Percentiles rank a stretch among this genome's conserved stretches.
Evolutionary conservation across 1,140 invertebrate genomes (phyloP).

Genomic region (Yoshiicerus persimilis): DNA sequence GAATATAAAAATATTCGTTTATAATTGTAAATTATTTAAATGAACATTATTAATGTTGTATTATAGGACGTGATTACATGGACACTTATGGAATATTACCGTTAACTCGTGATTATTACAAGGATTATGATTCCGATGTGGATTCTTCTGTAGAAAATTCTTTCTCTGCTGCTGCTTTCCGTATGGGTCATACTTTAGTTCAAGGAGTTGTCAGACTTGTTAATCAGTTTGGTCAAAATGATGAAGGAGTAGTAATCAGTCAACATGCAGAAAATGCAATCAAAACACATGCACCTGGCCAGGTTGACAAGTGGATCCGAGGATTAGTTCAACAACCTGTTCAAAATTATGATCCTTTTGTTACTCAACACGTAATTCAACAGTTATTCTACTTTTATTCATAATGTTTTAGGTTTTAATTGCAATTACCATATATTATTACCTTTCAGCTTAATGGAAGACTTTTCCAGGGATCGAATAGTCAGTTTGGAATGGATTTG

Average conservation of each 20-base stretch:
- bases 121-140: slow-evolving; percentile 58
- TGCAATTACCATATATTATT: not conserved
- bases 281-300: not conserved
- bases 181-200: slow-evolving; percentile 44
- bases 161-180: slow-evolving; percentile 63
- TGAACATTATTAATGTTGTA: not conserved
- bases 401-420: not conserved
- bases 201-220: slow-evolving; percentile 33
- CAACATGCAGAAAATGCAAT: slow-evolving; percentile 13
- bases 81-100: slow-evolving; percentile 31
- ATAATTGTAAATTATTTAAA: not conserved
- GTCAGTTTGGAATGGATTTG: slow-evolving; percentile 63
- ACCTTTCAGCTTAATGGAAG: slow-evolving; percentile 25
- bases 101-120: slow-evolving; percentile 24
- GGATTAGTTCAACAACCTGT: slow-evolving; percentile 33
- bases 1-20: no score
- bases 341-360: slow-evolving; percentile 39
- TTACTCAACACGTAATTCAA: slow-evolving; percentile 30
- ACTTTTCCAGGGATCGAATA: slow-evolving; percentile 56
- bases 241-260: slow-evolving; percentile 32
- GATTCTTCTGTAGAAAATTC: slow-evolving; percentile 61
- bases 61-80: slow-evolving; percentile 34
- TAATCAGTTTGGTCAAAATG: slow-evolving; percentile 29
- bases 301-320: slow-evolving; percentile 35
- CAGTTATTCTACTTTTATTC: not conserved